Percentiles rank a stretch among this genome's conserved stretches.
Conservation (phyloP, 2,888 invertebrate genomes). For the Mylabris sibirica region DNA sequence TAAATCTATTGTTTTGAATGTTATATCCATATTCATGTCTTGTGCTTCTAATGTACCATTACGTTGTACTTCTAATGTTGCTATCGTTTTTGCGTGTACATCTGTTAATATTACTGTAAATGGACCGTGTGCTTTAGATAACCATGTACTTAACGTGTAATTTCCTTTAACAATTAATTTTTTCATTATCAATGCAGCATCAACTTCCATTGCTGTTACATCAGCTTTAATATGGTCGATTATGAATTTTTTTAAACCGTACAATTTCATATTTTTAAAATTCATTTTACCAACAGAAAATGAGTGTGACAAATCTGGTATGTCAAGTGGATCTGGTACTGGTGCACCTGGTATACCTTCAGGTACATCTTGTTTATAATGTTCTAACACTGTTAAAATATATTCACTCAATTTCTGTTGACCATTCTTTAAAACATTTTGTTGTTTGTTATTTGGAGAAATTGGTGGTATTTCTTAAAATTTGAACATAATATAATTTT, state of each 20-base stretch:
- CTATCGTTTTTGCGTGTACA: constrained; percentile 73
- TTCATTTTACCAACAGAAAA: constrained; percentile 74
- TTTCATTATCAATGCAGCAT: constrained; percentile 75
- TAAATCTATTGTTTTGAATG: constrained; percentile 77
- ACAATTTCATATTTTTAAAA: constrained; percentile 75
- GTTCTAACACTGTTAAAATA: constrained; percentile 74
- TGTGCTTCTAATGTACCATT: constrained; percentile 81
- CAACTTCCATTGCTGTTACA: constrained; percentile 78
- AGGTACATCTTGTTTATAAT: constrained; percentile 83
- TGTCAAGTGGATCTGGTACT: constrained; percentile 81
- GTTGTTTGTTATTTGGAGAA: constrained; percentile 13
- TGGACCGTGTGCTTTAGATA: constrained; percentile 76
- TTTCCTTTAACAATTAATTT: constrained; percentile 75
- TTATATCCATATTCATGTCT: constrained; percentile 80
- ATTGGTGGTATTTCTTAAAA: constrained; percentile 1
- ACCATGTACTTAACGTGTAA: constrained; percentile 75
- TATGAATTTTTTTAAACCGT: constrained; percentile 81
- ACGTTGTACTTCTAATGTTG: constrained; percentile 74
- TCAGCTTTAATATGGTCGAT: constrained; percentile 76
- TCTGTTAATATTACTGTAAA: constrained; percentile 79
- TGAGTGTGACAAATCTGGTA: constrained; percentile 78
- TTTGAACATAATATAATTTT: not conserved
- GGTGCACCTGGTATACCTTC: constrained; percentile 81
- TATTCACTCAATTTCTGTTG: constrained; percentile 77
- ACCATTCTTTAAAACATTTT: constrained; percentile 51